Evolutionary conservation across 2,113 vertebrate genomes (phyloP).

Genomic region (Petrocephalus zakoni): DNA sequence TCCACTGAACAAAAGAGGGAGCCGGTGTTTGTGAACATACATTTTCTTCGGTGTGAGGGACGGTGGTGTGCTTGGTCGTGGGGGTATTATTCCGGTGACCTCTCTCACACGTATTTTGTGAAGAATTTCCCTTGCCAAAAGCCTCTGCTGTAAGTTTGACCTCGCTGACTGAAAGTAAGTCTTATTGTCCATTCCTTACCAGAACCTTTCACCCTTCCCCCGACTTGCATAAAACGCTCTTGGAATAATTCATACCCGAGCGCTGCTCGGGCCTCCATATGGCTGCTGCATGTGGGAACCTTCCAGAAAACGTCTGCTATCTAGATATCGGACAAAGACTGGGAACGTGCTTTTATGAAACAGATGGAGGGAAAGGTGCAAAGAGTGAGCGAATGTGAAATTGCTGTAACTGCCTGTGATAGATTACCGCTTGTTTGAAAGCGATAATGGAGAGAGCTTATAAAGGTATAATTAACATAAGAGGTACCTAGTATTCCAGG

Average conservation of each 20-base stretch:
- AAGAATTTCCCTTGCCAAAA: constrained; percentile 22
- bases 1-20: constrained; percentile 20
- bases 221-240: background rate
- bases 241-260: constrained; percentile 14
- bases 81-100: constrained; percentile 29
- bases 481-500: background rate
- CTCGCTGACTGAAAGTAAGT: constrained; percentile 35
- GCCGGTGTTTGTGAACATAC: constrained; percentile 31
- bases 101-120: constrained; percentile 27
- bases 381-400: background rate
- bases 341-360: background rate
- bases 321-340: background rate
- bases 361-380: background rate
- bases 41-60: constrained; percentile 23
- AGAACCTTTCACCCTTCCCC: constrained; percentile 10
- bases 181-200: constrained; percentile 15
- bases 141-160: constrained; percentile 39
- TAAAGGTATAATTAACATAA: constrained; percentile 11
- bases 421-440: background rate
- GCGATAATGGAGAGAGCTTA: background rate
- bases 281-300: constrained; percentile 4
- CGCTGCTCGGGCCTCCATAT: constrained; percentile 11
- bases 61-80: background rate
- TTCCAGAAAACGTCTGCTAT: background rate
- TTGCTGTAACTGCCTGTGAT: background rate